A percentile compares a stretch with the other conserved stretches of the same genome.
Evolutionary conservation across 1,140 invertebrate genomes (phyloP).

Genomic region (Lutraria rhynchaena): DNA sequence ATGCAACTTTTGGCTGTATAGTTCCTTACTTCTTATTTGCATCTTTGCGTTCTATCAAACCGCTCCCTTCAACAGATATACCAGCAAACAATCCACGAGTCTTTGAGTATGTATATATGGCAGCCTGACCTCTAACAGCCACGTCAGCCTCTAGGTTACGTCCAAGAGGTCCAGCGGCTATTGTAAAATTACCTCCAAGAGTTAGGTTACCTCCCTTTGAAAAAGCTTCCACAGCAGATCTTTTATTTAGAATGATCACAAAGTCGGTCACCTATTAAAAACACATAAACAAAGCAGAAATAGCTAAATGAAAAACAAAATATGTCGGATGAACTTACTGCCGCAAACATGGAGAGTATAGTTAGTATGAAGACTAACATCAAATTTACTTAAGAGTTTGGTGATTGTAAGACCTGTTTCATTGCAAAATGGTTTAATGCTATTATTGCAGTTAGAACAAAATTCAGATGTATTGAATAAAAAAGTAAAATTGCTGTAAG

Average conservation of each 20-base stretch:
- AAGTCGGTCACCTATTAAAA: slow-evolving; percentile 78
- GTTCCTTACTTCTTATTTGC: slow-evolving; percentile 78
- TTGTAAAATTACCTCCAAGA: slow-evolving; percentile 79
- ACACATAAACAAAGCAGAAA: background rate
- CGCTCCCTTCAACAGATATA: slow-evolving; percentile 79
- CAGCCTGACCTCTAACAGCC: slow-evolving; percentile 75
- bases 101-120: slow-evolving; percentile 81
- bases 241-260: slow-evolving; percentile 78
- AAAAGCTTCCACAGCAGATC: slow-evolving; percentile 77
- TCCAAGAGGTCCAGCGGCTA: slow-evolving; percentile 78
- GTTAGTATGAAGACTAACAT: too few relatives aligned
- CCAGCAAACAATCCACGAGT: slow-evolving; percentile 80
- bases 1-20: background rate
- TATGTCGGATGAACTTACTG: too few relatives aligned
- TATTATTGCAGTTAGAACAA: too few relatives aligned
- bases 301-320: too few relatives aligned
- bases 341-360: too few relatives aligned
- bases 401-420: too few relatives aligned
- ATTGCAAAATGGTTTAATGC: too few relatives aligned
- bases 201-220: slow-evolving; percentile 81
- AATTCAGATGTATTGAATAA: too few relatives aligned
- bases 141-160: slow-evolving; percentile 79
- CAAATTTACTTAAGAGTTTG: too few relatives aligned
- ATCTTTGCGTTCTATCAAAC: slow-evolving; percentile 79
- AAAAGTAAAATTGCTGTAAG: too few relatives aligned